Evolutionary conservation across 2,113 vertebrate genomes (phyloP), one percentile per base, ranked within the genome.

Genomic region (Asarcornis scutulata): DNA sequence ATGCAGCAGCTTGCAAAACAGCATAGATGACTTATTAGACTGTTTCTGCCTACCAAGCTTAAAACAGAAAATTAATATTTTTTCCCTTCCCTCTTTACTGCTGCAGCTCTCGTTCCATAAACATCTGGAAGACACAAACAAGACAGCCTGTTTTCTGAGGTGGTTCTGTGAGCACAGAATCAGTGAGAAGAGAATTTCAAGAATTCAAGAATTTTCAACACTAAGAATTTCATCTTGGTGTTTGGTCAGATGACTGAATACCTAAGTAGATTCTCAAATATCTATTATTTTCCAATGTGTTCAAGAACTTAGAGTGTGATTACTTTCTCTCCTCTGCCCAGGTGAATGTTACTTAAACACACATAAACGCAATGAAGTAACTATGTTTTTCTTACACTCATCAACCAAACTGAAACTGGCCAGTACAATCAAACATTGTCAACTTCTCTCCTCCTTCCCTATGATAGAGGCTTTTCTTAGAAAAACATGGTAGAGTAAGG

Each of bases 1-100:
- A 94, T 46, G 81, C 91, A 94, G 59, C 66, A 87, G 63, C 87
- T 83, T 91, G 87, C 84, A 59, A 73, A 85, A 62, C 34, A 53
- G n/a, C 32, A 18, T 58, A 59, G 48, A 67, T 67, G 63, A n/a
- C 44, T 91, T 85, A 38, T 71, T 18, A 64, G 66, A 72, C 42
- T 31, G 23, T 38, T 53, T 79, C 38, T 31, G 53, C 21, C 59
- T 78, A 64, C 52, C 13, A 79, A 88, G 29, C 60, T 81, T 76
- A 21, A 87, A 94, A 88, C 55, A 86, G 8, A 69, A 91, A 89
- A 94, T 32, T 4, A 50, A 48, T 29, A 36, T 36, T 26, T 0
- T 8, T 40, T n/a, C 11, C 14, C 7, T 16, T 17, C 31, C 44
- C 60, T 38, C 64, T 82, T 93, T 62, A 25, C 46, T 84, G 21